Base-by-base conservation (phyloP, 2,797 vertebrate species). In the Esox lucius region DNA sequence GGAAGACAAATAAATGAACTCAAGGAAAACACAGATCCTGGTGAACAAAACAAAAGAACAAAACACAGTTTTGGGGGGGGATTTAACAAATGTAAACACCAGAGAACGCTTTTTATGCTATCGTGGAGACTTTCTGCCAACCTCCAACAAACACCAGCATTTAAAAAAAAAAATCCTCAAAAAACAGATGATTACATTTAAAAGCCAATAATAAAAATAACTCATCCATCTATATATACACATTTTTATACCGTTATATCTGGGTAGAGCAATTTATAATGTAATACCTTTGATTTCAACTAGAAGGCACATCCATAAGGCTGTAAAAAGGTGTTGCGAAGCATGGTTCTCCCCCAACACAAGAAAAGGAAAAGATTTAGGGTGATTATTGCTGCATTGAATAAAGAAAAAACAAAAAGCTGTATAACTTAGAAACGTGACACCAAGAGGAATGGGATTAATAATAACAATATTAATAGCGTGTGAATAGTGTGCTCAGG, bases 301-400 rank as follows among this genome's bases (percentile, higher is more conserved):
- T 95, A 95, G 93, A 98, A 99, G 97, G 98, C 97, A 98, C 97
- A 93, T 97, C 95, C 95, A 87, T 94, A 93, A 97, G 96, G 97
- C 96, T 96, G 95, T 88, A 31, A 90, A 91, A 95, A 94, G 94
- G 94, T 95, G 95, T 95, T 95, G 94, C 92, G 94, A 95, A 95
- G 87, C 88, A 84, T 79, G 84, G 72, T 90, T 91, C 87, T 95
- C 91, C 96, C 94, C 93, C 92, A 90, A 93, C 31, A 78, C 71
- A 59, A 16, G 71, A 90, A 90, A 88, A 91, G 91, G 91, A 94
- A 93, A 95, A 94, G 90, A 92, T 90, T 89, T 90, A 87, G 85
- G 83, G 89, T 86, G 93, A 94, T 97, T 97, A 97, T 98, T 97
- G 96, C 95, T 95, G 94, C 93, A 90, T 91, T 89, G 91, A 93